These are phyloP conservation scores for Podarcis muralis DNA, from an alignment of 2,113 vertebrate genomes.

Conservation along the genomic window DNA sequence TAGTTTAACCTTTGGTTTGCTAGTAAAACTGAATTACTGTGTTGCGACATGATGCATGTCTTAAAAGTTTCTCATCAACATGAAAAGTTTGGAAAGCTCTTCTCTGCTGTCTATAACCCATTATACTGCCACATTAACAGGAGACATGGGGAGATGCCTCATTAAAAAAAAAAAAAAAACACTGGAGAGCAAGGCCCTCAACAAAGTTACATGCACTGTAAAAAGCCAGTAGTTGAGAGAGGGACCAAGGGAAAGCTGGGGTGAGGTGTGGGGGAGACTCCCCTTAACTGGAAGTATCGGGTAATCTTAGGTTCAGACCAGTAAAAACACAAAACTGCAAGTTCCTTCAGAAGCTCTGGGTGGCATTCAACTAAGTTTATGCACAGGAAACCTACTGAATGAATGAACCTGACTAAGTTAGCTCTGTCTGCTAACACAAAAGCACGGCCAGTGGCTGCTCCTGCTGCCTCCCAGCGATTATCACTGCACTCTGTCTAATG, in stretches of 20 bases:
- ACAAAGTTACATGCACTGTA: neutral
- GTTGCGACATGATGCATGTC: too few relatives aligned
- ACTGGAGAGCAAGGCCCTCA: neutral
- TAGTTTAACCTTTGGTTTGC: too few relatives aligned
- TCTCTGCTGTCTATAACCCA: neutral
- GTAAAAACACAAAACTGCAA: neutral
- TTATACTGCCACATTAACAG: neutral
- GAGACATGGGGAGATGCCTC: neutral
- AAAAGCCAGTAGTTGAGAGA: neutral
- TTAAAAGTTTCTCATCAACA: too few relatives aligned
- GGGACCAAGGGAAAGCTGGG: neutral
- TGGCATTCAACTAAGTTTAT: too few relatives aligned
- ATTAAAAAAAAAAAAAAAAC: neutral
- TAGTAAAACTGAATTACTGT: too few relatives aligned
- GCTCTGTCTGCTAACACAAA: too few relatives aligned
- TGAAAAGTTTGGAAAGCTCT: too few relatives aligned
- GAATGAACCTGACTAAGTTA: too few relatives aligned
- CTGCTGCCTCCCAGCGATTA: too few relatives aligned
- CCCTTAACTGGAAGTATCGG: neutral
- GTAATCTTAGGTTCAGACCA: neutral
- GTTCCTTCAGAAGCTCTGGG: neutral
- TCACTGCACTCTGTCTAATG: too few relatives aligned
- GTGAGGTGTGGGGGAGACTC: neutral
- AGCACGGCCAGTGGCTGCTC: too few relatives aligned
- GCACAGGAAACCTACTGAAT: too few relatives aligned